Conservation (phyloP, 2,113 vertebrate genomes). For the Rallus limicola region DNA sequence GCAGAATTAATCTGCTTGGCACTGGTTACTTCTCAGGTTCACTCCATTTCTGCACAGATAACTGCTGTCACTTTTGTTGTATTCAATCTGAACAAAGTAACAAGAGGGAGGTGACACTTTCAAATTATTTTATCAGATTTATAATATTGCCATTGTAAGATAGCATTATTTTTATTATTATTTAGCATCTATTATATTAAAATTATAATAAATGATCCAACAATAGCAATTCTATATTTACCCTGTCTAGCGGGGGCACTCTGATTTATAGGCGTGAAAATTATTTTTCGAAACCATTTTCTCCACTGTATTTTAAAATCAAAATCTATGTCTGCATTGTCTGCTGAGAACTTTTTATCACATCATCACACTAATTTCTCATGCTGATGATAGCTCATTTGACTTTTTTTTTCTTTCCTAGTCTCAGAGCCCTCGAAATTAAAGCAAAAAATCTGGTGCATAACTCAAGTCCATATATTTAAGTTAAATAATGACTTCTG, state of each 20-base stretch:
- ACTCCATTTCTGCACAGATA: not conserved
- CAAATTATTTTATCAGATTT: not conserved
- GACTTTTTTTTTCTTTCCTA: not conserved
- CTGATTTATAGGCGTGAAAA: not conserved
- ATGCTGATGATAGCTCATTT: not conserved
- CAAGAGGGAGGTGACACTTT: not conserved
- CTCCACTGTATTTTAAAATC: not conserved
- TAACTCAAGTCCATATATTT: not conserved
- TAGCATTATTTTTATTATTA: not conserved
- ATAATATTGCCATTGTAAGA: not conserved
- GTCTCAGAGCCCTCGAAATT: not conserved
- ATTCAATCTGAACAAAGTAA: not conserved
- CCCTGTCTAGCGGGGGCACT: accelerated
- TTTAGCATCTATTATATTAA: not conserved
- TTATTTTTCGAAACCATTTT: not conserved
- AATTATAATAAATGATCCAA: not conserved
- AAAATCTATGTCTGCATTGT: not conserved
- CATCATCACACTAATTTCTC: not conserved
- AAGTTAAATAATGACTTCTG: not conserved
- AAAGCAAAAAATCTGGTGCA: not conserved
- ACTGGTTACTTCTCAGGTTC: not conserved
- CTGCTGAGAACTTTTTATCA: not conserved
- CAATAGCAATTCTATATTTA: not conserved
- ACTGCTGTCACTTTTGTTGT: not conserved
- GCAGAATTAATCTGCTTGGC: not conserved